Evolutionary conservation across 2,797 vertebrate genomes (phyloP), one percentile per base, ranked within the genome.

Genomic region (Notolabrus celidotus): DNA sequence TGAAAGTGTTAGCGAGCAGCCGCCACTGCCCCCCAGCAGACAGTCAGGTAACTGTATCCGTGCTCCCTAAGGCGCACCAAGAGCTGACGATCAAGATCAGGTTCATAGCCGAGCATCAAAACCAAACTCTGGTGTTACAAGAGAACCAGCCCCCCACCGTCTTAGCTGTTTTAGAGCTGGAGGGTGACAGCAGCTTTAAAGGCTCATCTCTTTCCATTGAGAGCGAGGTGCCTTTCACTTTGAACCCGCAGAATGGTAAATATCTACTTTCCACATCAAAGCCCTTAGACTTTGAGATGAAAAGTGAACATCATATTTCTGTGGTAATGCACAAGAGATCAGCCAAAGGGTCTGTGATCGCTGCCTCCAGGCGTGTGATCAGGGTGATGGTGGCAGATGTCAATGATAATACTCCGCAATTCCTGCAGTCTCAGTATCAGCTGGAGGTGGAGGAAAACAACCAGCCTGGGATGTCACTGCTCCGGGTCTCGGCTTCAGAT

Each of bases 191-290:
- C 73, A 60, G 74, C 74, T 86, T 88, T 55, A 77, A 85, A 85
- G 80, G 74, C 49, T 75, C 65, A 15, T 81, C 84, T 76, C 86
- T 95, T 43, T 88, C 79, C 79, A 93, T 95, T 63, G 92, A 93
- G 56, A 90, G 77, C 7, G 76, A 91, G 20, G 88, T 84, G 70
- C 89, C 90, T 76, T 96, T 95, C 83, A 78, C 84, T 80, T 60
- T 96, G 76, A 95, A 85, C 79, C 84, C 47, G 11, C 93, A 94
- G 78, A 88, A 87, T 45, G 90, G 87, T 52, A 94, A 90, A 84
- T 95, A 94, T 87, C 90, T 95, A 54, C 89, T 96, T 82, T 91
- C 93, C 65, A 93, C 93, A 73, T 93, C 92, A 88, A 92, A 90
- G 81, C 83, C 93, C 17, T 74, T 95, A 23, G 94, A 95, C 83